Evolutionary conservation across 2,888 invertebrate species (phyloP), one percentile per base, ranked within the genome.

Genomic region (Gonocerus acuteangulatus): DNA sequence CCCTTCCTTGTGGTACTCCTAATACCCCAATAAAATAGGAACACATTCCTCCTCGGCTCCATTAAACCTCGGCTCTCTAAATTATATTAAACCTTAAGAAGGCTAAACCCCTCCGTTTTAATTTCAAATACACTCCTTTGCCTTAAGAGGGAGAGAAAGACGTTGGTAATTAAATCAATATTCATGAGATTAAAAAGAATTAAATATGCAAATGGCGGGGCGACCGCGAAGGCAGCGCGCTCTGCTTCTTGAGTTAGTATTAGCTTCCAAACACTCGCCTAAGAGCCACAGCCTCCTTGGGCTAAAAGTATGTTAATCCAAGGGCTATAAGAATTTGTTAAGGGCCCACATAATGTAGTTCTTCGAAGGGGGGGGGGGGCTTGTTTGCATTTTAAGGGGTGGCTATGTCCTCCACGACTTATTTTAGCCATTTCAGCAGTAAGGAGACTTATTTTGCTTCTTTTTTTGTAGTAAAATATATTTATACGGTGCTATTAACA

Each of bases 151-250:
- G 27, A 9, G 27, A 9, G 27, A 9, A 9, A 27, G 27, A 27
- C 27, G 19, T 32, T 51, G 27, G 45, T 57, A 57, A 57, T 57
- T 44, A 57, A 57, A 57, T 57, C 57, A 57, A 57, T 57, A 57
- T 57, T 57, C 57, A 57, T 57, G 57, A 57, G 57, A 47, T 44
- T 51, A 51, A 57, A 57, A 47, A 47, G 47, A 45, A 57, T 57
- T 57, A 57, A 32, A 27, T 57, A 57, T 57, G 57, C 57, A 45
- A 57, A 57, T 57, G 57, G 44, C 34, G n/a, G 32, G 9, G 48
- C 48, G n/a, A n/a, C n/a, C n/a, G 15, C 27, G 48, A 34, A 32
- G 48, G 18, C 36, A 51, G 27, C 4, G 27, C 27, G 27, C 27
- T 27, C 27, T 27, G 27, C 27, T 9, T 27, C 27, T 27, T 51